Evolutionary conservation across 1,140 invertebrate species (phyloP).

Genomic region (Danaus plexippus): DNA sequence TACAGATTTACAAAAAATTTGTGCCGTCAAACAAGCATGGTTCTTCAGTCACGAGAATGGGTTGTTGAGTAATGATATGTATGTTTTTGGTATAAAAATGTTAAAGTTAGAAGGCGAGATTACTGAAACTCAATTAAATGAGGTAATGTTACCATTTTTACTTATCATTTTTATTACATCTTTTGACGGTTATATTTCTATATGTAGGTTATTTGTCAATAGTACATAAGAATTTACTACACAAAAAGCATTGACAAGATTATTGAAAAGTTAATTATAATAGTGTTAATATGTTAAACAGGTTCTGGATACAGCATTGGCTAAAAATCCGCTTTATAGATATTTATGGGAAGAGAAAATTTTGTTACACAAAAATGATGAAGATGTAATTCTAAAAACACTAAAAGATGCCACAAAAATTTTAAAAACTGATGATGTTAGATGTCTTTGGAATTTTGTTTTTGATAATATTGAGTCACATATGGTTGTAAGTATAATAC

Average conservation of each 20-base stretch:
- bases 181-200: neutral
- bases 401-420: conserved; percentile 47
- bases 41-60: conserved; percentile 49
- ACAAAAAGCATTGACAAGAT: too few species aligned
- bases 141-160: conserved; percentile 32
- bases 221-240: neutral
- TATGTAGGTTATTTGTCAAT: conserved; percentile 7
- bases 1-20: conserved; percentile 45
- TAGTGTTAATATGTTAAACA: conserved; percentile 17
- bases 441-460: conserved; percentile 47
- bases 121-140: conserved; percentile 32
- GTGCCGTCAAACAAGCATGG: conserved; percentile 52
- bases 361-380: conserved; percentile 40
- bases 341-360: conserved; percentile 54
- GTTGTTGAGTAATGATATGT: conserved; percentile 53
- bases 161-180: neutral
- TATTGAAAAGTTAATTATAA: conserved; percentile 10
- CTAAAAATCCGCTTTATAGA: conserved; percentile 37
- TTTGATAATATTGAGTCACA: conserved; percentile 48
- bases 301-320: conserved; percentile 44
- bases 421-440: conserved; percentile 40
- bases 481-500: conserved; percentile 38
- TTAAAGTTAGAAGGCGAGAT: conserved; percentile 45
- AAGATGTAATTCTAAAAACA: conserved; percentile 40
- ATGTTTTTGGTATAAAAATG: conserved; percentile 51